phyloP scores from a whole-genome alignment of 2,113 vertebrate genomes.

The Psammodynastes pulverulentus region DNA sequence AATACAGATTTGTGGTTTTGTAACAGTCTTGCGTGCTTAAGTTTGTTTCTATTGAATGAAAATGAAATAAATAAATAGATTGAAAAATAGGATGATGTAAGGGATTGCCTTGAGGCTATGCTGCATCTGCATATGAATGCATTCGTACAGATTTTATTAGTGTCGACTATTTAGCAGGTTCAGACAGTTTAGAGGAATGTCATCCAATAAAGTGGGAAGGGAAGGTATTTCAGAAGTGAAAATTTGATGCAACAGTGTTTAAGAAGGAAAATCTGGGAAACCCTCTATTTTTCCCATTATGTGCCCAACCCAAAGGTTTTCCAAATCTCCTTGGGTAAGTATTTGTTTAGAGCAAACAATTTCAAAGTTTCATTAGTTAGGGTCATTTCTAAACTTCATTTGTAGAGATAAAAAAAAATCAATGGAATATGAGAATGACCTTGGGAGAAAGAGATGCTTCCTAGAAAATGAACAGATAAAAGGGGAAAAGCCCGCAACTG shows the following conservation, averaged over 20 bases:
- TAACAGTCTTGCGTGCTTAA: neutral
- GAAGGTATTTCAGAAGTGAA: neutral
- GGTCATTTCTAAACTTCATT: neutral
- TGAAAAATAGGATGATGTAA: neutral
- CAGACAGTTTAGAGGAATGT: neutral
- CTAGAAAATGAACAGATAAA: neutral
- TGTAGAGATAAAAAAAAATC: neutral
- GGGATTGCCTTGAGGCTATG: neutral
- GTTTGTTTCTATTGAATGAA: neutral
- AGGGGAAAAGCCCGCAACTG: neutral
- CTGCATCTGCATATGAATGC: neutral
- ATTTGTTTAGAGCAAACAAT: neutral
- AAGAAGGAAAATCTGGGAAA: neutral
- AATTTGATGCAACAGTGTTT: neutral
- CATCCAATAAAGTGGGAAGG: neutral
- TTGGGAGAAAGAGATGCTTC: neutral
- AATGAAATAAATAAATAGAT: neutral
- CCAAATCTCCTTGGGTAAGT: neutral
- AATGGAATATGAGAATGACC: neutral
- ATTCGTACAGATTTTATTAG: neutral
- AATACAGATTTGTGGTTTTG: neutral
- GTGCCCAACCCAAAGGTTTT: neutral
- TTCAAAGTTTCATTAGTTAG: neutral
- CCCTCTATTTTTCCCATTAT: neutral
- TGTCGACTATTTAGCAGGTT: neutral